Evolutionary conservation across 2,888 invertebrate species (phyloP), one percentile per base, ranked within the genome.

Genomic region (Lochmaea capreae): DNA sequence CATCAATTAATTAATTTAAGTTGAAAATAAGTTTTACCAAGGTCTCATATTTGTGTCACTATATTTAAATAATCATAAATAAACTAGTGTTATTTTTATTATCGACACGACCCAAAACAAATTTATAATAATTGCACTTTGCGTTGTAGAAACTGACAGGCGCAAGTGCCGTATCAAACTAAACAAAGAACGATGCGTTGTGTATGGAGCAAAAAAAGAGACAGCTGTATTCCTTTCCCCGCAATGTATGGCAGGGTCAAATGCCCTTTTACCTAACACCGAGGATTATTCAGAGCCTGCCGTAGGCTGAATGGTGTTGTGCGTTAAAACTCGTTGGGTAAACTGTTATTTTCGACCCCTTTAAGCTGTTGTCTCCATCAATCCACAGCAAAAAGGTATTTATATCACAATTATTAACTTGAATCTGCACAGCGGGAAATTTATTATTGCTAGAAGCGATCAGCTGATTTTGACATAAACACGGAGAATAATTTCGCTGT

Each of bases 281-380:
- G 16, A 49, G 22, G 69, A 52, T 62, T 81, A 83, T 84, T 83
- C 83, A 82, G 83, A 83, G 81, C 83, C 82, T 80, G 80, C 73
- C 71, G 77, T 81, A 82, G 82, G 81, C 82, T 84, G 84, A 83
- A 84, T 84, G 84, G 79, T 81, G 81, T 75, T 81, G 81, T 81
- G 81, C 79, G 80, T 75, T 78, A 77, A 72, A 72, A 71, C 74
- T 67, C 73, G 67, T 78, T 57, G 77, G 76, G 77, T 77, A 77
- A 74, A 79, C 77, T 76, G 83, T 82, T 79, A 79, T 81, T 81
- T 83, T 83, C 79, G 81, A 83, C 82, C 83, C 82, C 83, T 74
- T 79, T 79, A 43, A 79, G 77, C 77, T 79, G 81, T 81, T 81
- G 79, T 79, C 78, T 76, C 71, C 73, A 71, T 70, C 14, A 57